Conservation (phyloP, 2,888 invertebrate species). For the Thysanoteuthis rhombus region DNA sequence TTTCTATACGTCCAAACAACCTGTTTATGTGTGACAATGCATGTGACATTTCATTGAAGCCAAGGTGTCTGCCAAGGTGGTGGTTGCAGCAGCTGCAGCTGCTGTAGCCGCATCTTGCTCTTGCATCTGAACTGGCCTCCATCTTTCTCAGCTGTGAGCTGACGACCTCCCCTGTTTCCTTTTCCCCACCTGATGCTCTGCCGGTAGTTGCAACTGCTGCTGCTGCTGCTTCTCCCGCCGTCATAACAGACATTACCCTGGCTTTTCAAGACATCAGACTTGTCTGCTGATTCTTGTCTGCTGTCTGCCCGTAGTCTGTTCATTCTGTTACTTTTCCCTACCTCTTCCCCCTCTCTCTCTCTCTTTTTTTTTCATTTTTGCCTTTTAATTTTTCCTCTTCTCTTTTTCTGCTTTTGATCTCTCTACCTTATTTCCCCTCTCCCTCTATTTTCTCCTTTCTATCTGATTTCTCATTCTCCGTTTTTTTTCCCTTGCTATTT, state of each 20-base stretch:
- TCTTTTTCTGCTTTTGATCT: too few species aligned
- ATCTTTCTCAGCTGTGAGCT: background rate
- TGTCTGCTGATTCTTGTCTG: conserved; percentile 12
- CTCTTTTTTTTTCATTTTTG: background rate
- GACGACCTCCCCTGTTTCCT: background rate
- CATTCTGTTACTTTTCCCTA: too few species aligned
- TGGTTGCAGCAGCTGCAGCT: too few species aligned
- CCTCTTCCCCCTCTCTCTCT: background rate
- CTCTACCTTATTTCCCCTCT: background rate
- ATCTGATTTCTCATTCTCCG: background rate
- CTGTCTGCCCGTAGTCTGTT: background rate
- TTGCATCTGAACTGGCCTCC: background rate
- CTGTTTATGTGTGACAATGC: background rate
- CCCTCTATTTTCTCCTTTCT: background rate
- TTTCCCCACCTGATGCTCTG: too few species aligned
- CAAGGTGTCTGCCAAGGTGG: too few species aligned
- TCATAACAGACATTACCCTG: background rate
- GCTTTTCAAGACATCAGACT: background rate
- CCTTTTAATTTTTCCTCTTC: too few species aligned
- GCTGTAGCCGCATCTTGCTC: too few species aligned
- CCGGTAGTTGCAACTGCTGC: background rate
- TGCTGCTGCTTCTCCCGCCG: background rate
- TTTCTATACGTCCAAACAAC: background rate
- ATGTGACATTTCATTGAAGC: background rate
- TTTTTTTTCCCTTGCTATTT: background rate